Conservation (phyloP, 2,113 vertebrate species). For the Antechinus stuartii region DNA sequence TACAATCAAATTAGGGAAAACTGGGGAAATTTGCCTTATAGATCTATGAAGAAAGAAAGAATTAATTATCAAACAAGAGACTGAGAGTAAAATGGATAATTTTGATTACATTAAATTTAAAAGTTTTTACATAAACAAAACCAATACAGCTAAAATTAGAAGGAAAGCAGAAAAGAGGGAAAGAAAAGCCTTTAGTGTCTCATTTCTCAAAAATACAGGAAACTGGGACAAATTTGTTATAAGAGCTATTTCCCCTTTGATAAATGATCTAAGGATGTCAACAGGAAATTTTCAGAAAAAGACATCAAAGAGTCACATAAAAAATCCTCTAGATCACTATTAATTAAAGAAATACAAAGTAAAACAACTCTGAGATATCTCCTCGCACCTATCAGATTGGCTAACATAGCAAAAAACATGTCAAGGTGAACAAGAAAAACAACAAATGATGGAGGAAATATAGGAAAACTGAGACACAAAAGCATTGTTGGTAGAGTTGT, state of each 20-base stretch:
- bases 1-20: no score
- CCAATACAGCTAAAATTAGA: no score
- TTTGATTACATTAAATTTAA: no score
- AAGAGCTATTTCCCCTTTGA: background rate
- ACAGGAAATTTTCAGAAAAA: background rate
- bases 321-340: background rate
- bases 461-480: background rate
- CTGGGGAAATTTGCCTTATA: no score
- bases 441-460: background rate
- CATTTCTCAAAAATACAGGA: background rate
- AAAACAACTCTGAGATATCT: background rate
- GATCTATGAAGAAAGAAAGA: no score
- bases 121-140: no score
- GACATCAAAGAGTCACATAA: background rate
- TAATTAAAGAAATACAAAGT: background rate
- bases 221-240: background rate
- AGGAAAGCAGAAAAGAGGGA: no score
- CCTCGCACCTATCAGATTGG: background rate
- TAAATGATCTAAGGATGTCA: background rate
- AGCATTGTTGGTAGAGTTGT: background rate
- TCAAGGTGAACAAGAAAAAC: background rate
- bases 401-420: background rate
- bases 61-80: no score
- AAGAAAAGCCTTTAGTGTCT: no score
- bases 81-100: no score